A percentile compares a stretch with the other conserved stretches of the same genome.
Conservation (phyloP, 2,888 invertebrate species). For the Aspidiotus destructor region DNA sequence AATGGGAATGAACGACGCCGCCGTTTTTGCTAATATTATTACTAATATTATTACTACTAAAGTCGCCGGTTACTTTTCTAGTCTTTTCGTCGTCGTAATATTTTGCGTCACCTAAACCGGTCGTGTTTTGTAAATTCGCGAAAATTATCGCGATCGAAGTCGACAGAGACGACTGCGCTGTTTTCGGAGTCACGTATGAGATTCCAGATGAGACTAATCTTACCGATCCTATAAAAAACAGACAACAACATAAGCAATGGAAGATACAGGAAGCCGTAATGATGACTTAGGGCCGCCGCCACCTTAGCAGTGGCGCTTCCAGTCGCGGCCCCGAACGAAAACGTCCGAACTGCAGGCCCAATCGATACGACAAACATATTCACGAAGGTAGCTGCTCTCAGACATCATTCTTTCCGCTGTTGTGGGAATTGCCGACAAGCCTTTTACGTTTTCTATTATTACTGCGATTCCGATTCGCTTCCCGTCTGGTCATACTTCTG, state of each 20-base stretch:
- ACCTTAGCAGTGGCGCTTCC: constrained; percentile 15
- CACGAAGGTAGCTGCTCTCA: background rate
- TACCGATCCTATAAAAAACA: background rate
- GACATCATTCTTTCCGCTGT: background rate
- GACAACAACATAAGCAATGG: constrained; percentile 13
- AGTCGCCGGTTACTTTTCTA: background rate
- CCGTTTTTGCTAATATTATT: background rate
- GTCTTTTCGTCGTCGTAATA: background rate
- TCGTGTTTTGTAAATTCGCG: background rate
- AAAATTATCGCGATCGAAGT: constrained; percentile 6
- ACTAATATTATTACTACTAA: background rate
- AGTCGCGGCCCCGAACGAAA: constrained; percentile 14
- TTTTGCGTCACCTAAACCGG: constrained; percentile 6
- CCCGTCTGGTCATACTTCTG: constrained; percentile 14
- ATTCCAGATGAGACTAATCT: constrained; percentile 9
- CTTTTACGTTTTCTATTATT: constrained; percentile 19
- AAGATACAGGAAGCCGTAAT: constrained; percentile 18
- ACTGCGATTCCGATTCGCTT: constrained; percentile 10
- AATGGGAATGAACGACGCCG: constrained; percentile 2
- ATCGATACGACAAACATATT: constrained; percentile 4
- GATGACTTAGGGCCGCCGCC: constrained; percentile 18
- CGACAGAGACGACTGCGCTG: constrained; percentile 1
- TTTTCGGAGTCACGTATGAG: background rate
- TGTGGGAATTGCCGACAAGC: background rate
- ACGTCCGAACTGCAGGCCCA: constrained; percentile 12